Evolutionary conservation across 2,888 invertebrate genomes (phyloP).

Genomic region (Aelia acuminata): DNA sequence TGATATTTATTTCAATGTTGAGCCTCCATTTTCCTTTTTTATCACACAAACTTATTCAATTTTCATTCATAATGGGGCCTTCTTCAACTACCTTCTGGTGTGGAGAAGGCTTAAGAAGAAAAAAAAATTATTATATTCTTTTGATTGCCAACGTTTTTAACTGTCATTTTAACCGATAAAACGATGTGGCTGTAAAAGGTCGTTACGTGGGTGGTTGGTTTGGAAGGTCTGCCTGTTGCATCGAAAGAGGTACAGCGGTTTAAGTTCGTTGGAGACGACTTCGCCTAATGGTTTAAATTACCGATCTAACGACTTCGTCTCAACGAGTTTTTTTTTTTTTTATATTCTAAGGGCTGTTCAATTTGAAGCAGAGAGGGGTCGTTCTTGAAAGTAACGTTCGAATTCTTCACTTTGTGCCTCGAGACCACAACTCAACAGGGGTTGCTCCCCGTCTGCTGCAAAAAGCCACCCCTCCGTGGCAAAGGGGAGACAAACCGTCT

Average conservation of each 20-base stretch:
- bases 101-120: no score
- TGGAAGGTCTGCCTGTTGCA: neutral
- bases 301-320: neutral
- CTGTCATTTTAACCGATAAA: neutral
- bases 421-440: constrained; percentile 23
- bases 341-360: neutral
- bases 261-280: neutral
- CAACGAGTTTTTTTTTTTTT: neutral
- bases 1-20: no score
- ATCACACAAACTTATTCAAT: no score
- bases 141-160: neutral
- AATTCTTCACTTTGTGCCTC: neutral
- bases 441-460: neutral
- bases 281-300: neutral
- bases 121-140: no score
- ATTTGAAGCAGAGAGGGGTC: neutral
- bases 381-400: constrained; percentile 24
- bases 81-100: no score
- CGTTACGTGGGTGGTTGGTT: neutral
- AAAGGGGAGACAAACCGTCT: constrained; percentile 40
- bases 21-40: no score
- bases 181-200: neutral
- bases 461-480: constrained; percentile 12
- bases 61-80: no score
- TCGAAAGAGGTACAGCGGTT: neutral